These are phyloP conservation scores for Bubo blakistoni DNA, from an alignment of 2,113 vertebrate species.

Conservation along the genomic window DNA sequence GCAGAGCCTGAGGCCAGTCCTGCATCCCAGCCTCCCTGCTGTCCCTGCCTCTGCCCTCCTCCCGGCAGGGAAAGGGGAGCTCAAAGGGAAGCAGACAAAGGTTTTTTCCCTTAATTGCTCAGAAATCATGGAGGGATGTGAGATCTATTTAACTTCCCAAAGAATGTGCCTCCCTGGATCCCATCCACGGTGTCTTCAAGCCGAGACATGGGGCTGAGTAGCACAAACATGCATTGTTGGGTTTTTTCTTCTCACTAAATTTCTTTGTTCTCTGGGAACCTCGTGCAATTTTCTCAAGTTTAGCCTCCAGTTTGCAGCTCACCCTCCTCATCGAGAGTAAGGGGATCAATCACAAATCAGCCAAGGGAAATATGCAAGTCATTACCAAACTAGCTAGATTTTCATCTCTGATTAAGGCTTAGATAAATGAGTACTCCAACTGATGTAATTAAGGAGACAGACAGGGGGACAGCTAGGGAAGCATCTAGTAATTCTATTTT, in stretches of 20 bases:
- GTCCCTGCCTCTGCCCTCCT: background rate
- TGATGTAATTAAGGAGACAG: slow-evolving; percentile 40
- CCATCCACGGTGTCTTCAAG: background rate
- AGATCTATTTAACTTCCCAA: background rate
- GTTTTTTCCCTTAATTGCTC: background rate
- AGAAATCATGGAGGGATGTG: rapidly evolving
- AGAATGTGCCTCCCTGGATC: background rate
- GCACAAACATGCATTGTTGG: background rate
- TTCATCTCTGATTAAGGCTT: slow-evolving; percentile 62
- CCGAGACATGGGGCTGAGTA: rapidly evolving
- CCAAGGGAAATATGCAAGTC: slow-evolving; percentile 31
- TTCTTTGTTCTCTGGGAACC: slow-evolving; percentile 8
- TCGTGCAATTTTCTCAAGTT: background rate
- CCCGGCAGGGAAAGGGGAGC: background rate
- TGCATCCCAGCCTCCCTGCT: background rate
- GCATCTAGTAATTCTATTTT: slow-evolving; percentile 65
- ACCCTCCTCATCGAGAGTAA: background rate
- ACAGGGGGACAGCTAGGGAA: slow-evolving; percentile 42
- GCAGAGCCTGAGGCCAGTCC: background rate
- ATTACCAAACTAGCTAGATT: slow-evolving; percentile 53
- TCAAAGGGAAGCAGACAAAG: background rate
- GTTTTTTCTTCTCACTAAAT: background rate
- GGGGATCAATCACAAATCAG: slow-evolving; percentile 49
- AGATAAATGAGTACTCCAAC: slow-evolving; percentile 64
- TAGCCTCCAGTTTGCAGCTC: background rate